Base-by-base conservation (phyloP, 2,797 vertebrate genomes). In the Clarias platycephalus region DNA sequence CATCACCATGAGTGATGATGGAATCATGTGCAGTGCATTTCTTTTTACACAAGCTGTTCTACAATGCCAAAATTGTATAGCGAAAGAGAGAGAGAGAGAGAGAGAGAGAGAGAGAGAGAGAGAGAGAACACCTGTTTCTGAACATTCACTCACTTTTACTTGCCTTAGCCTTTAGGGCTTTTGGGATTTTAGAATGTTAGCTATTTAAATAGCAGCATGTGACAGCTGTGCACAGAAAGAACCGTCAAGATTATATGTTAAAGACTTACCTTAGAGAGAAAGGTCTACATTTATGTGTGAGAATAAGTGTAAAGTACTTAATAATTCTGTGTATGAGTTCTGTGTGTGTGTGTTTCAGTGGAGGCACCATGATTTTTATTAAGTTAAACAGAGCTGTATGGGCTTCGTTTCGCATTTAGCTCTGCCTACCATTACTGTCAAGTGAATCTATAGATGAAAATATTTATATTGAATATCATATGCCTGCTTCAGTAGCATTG, bases 81-180 rank as follows among this genome's bases (percentile, higher is more conserved):
- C 1, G 3, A 40, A 5, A 4, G 31, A 34, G 16, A 68, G 4
- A 68, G 66, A 2, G 26, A 40, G 9, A 40, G 20, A 70, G 31
- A 70, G n/a, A n/a, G 67, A 34, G 15, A 67, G 28, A 67, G 28
- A 34, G 28, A 67, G 15, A 34, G 13, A 34, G 31, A 64, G 72
- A 57, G 72, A 31, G 13, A 76, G 74, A 93, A 93, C 94, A 94
- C 93, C 94, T 94, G 94, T 91, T 94, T 92, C 88, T 86, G 76
- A 85, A 90, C 58, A 79, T 87, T 91, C 86, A 87, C 90, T 90
- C 88, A 92, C 90, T 89, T 64, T 68, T 34, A 71, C 55, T 49
- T 58, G 58, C 10, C 10, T 40, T 74, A 60, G 81, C 89, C 93
- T 88, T 0, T 80, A 88, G 92, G 93, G 87, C 80, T 83, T 34